Evolutionary conservation across 2,888 invertebrate species (phyloP).

Genomic region (Lasioglossum morio): DNA sequence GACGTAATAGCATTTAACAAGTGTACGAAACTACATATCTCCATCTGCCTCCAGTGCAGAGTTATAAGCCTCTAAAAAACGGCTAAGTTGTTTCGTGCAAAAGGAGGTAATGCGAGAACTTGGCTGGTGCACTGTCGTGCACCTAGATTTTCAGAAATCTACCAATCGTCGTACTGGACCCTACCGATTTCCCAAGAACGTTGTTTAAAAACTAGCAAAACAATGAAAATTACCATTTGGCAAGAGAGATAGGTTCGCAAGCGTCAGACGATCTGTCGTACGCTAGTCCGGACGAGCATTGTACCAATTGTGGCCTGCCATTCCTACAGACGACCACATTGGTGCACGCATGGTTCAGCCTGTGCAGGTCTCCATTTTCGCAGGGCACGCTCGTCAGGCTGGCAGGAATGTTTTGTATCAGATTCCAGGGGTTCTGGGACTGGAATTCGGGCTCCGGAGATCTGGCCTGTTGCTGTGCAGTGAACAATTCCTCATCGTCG

Average conservation of each 20-base stretch:
- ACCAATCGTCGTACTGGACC: no score
- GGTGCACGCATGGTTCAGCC: conserved; percentile 76
- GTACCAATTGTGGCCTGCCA: conserved; percentile 74
- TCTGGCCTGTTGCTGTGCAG: conserved; percentile 2
- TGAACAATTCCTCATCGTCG: conserved; percentile 36
- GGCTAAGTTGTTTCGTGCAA: no score
- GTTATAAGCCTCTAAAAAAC: no score
- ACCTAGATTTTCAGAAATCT: no score
- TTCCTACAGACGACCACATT: conserved; percentile 78
- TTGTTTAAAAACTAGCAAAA: background rate
- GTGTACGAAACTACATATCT: no score
- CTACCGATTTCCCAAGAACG: background rate
- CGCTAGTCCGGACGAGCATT: conserved; percentile 74
- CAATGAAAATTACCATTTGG: conserved; percentile 75
- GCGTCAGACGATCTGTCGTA: conserved; percentile 79
- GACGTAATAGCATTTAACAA: no score
- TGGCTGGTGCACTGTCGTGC: no score
- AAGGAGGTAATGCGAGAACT: no score
- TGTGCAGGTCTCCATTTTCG: conserved; percentile 76
- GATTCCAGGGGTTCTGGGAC: conserved; percentile 72
- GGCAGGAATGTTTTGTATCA: conserved; percentile 73
- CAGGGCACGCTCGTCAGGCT: conserved; percentile 74
- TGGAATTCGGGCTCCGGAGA: background rate
- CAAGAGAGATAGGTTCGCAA: conserved; percentile 75
- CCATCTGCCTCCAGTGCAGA: no score